These are phyloP conservation scores for Pristionchus fissidentatus DNA, from an alignment of 2,888 invertebrate genomes.

Conservation along the genomic window DNA sequence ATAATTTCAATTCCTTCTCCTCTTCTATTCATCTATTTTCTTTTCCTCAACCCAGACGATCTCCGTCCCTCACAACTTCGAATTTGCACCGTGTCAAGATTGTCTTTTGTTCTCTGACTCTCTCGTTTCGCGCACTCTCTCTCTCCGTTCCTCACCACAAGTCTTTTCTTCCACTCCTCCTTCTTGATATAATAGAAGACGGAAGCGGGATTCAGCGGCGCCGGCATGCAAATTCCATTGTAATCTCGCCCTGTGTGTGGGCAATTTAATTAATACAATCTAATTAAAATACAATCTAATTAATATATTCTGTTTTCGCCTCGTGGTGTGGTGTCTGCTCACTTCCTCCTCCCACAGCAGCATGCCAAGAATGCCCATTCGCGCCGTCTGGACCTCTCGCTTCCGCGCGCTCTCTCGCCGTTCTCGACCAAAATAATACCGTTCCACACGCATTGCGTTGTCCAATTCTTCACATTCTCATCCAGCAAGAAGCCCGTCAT, in stretches of 20 bases:
- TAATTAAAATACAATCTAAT: not conserved
- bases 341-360: not conserved
- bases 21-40: too few species aligned
- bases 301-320: not conserved
- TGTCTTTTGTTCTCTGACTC: too few species aligned
- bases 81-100: too few species aligned
- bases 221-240: slow-evolving; percentile 35
- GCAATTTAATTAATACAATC: not conserved
- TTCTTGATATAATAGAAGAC: slow-evolving; percentile 17
- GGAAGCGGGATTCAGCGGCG: not conserved
- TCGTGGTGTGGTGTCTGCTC: not conserved
- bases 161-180: slow-evolving; percentile 26
- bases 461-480: slow-evolving; percentile 21
- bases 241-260: slow-evolving; percentile 42
- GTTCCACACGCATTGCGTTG: slow-evolving; percentile 45
- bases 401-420: too few species aligned
- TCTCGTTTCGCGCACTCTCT: too few species aligned
- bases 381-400: too few species aligned
- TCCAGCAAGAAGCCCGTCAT: slow-evolving; percentile 37
- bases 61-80: too few species aligned
- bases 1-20: too few species aligned
- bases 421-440: not conserved
- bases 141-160: too few species aligned
- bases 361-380: too few species aligned
- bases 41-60: too few species aligned